These are phyloP conservation scores for Trissolcus brochymenae DNA, from an alignment of 2,888 invertebrate species.

Conservation along the genomic window DNA sequence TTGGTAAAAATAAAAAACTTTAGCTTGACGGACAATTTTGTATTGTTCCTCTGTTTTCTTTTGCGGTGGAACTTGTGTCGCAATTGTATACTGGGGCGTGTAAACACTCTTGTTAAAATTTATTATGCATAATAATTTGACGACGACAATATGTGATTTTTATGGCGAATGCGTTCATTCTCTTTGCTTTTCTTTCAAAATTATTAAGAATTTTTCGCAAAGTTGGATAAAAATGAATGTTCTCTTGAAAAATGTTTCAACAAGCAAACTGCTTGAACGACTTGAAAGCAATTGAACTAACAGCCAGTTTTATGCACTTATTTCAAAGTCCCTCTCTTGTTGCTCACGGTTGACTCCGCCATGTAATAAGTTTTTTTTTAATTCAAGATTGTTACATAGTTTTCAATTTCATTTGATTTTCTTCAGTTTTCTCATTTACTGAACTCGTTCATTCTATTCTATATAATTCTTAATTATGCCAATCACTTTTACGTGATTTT, in stretches of 20 bases:
- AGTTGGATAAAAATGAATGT: conserved; percentile 28
- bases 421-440: neutral
- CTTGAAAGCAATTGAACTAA: conserved; percentile 36
- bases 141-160: neutral
- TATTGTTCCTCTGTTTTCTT: neutral
- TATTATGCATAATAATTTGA: too few species aligned
- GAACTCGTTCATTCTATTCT: conserved; percentile 16
- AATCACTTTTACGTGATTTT: too few species aligned
- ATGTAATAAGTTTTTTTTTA: too few species aligned
- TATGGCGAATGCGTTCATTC: neutral
- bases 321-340: neutral
- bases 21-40: neutral
- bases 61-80: neutral
- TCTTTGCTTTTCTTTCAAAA: conserved; percentile 4
- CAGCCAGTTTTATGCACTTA: conserved; percentile 35
- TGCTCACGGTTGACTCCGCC: too few species aligned
- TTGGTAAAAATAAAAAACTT: neutral
- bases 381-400: neutral
- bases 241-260: conserved; percentile 34
- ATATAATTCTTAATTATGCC: neutral
- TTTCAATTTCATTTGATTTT: neutral
- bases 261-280: conserved; percentile 38
- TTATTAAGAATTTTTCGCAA: conserved; percentile 26
- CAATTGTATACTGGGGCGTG: neutral
- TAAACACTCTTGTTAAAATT: neutral